Base-by-base conservation (phyloP, 1,140 invertebrate species). In the Pteromalus puparum region DNA sequence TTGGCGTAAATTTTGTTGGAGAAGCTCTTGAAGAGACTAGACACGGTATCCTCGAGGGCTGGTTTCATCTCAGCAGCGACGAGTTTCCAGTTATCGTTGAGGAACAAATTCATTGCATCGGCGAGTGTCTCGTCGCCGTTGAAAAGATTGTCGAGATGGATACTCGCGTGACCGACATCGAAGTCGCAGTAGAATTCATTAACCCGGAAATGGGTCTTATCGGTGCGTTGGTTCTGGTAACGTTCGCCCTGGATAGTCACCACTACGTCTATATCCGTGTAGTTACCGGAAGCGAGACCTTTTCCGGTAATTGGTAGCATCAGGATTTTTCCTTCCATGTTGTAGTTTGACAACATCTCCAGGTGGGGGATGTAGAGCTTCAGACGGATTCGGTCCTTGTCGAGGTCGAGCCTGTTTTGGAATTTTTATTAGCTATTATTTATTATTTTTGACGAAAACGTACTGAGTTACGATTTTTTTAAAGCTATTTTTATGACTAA, bases 71-170 rank as follows among this genome's bases (percentile, higher is more conserved):
- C 95, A 77, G 94, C 94, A 80, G 94, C 93, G 2, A 95, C 91
- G 48, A 93, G 92, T 72, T 92, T 93, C 95, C 95, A 95, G 85
- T 95, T 95, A 24, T 95, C 93, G 84, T 95, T 95, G 0, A 95
- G 89, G 87, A 96, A 95, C 24, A 93, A 86, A 80, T 95, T 94
- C 88, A 95, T 95, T 0, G 94, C 94, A 34, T 95, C 93, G 13
- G 91, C 95, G 61, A 97, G 89, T 34, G 94, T 94, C 76, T 94
- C 90, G 87, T 97, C 95, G 0, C 95, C 95, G 85, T 95, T 95
- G 87, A 96, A 96, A 0, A 96, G 91, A 92, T 96, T 95, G 9
- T 95, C 94, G 9, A 97, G 91, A 79, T 95, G 90, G 78, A 96
- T 93, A 9, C 92, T 91, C 0, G 95, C 95, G 53, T 94, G 89